These are phyloP conservation scores for Zoroaster sp. DNA, from an alignment of 53 echinoderm and acorn worm genomes.

Conservation along the genomic window DNA sequence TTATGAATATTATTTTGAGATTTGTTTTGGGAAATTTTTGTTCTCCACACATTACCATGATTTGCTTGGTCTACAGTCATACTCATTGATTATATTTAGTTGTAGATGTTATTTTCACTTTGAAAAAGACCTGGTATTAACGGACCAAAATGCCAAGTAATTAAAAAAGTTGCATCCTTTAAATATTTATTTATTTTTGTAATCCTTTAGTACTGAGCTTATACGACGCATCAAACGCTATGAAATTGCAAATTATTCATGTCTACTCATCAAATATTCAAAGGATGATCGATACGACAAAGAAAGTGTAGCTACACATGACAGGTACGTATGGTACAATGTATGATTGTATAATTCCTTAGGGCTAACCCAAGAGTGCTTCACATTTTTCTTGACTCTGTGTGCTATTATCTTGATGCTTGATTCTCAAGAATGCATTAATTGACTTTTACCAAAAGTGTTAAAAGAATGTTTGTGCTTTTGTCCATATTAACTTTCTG, in stretches of 20 bases:
- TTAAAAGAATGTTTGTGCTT: no score
- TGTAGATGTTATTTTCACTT: background rate
- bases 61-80: no score
- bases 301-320: slow-evolving; percentile 86
- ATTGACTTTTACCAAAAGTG: no score
- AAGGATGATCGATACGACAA: slow-evolving; percentile 91
- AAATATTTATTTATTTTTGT: background rate
- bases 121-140: background rate
- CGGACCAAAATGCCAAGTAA: background rate
- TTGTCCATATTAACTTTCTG: no score
- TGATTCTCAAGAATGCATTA: no score
- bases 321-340: slow-evolving; percentile 63
- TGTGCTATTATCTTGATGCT: background rate
- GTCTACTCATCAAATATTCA: slow-evolving; percentile 90
- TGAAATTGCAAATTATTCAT: slow-evolving; percentile 88
- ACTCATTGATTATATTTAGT: background rate
- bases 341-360: no score
- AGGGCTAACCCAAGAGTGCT: no score
- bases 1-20: no score
- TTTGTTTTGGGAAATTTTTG: no score
- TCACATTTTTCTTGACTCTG: no score
- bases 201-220: slow-evolving; percentile 80
- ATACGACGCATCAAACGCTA: slow-evolving; percentile 93
- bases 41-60: no score
- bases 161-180: background rate